Percentiles rank a stretch among this genome's conserved stretches.
Conservation (phyloP, 2,888 invertebrate genomes). For the Tenthredo mesomela region DNA sequence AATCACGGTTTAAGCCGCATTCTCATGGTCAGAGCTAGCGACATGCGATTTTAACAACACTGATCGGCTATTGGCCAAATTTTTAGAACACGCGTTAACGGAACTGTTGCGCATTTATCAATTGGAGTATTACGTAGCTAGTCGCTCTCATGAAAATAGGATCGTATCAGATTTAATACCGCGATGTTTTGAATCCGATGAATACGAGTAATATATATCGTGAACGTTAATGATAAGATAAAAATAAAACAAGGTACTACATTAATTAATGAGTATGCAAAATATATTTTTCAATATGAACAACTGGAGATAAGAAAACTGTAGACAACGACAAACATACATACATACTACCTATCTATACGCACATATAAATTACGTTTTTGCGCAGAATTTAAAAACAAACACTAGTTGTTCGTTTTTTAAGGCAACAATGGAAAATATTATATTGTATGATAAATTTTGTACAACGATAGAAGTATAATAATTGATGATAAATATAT, state of each 20-base stretch:
- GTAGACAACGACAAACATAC: background rate
- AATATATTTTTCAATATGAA: too few species aligned
- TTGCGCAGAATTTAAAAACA: too few species aligned
- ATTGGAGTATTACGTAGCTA: background rate
- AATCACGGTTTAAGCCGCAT: background rate
- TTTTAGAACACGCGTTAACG: background rate
- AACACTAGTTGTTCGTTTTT: background rate
- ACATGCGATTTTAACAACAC: background rate
- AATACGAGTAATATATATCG: background rate
- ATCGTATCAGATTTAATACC: background rate
- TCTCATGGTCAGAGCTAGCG: background rate
- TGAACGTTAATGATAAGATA: background rate
- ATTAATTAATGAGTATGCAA: background rate
- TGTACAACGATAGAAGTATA: background rate
- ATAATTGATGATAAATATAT: background rate
- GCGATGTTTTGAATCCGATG: background rate
- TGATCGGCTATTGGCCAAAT: background rate
- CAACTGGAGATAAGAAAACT: background rate
- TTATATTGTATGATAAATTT: background rate
- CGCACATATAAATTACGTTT: background rate
- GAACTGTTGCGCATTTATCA: background rate
- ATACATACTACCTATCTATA: background rate
- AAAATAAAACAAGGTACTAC: background rate
- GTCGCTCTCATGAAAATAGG: background rate
- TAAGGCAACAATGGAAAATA: background rate